Percentiles rank a stretch among this genome's conserved stretches.
Conservation (phyloP, 2,797 vertebrate genomes). For the Arrhamphus sclerolepis region DNA sequence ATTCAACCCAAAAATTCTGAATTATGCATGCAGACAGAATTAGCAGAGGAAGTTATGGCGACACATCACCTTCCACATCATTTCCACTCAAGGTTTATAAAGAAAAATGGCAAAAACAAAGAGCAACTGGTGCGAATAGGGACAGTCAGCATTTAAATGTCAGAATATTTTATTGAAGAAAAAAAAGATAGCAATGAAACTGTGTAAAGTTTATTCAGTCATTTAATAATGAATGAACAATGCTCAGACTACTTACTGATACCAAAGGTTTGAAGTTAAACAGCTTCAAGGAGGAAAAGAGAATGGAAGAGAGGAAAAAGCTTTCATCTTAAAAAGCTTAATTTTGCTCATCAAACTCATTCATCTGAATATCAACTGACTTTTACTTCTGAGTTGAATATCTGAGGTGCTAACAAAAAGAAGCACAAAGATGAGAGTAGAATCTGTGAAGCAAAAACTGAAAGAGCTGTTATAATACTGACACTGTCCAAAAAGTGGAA, state of each 20-base stretch:
- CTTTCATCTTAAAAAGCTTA: constrained; percentile 8
- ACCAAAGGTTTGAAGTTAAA: constrained; percentile 25
- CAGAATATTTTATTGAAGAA: constrained; percentile 23
- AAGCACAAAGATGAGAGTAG: too few species aligned
- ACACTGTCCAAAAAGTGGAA: too few species aligned
- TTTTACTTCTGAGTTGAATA: background rate
- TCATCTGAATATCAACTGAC: constrained; percentile 14
- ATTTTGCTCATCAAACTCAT: constrained; percentile 15
- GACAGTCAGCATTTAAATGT: background rate
- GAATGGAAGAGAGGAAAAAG: constrained; percentile 7
- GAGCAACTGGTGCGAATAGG: background rate
- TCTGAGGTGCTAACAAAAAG: too few species aligned
- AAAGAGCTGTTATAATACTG: too few species aligned
- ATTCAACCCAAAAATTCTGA: too few species aligned
- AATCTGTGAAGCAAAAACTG: too few species aligned
- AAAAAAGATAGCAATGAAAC: constrained; percentile 9
- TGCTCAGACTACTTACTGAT: constrained; percentile 23
- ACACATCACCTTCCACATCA: constrained; percentile 7
- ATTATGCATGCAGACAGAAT: background rate
- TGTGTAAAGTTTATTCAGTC: constrained; percentile 25
- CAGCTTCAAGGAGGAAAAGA: constrained; percentile 25
- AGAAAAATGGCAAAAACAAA: constrained; percentile 24
- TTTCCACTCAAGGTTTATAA: constrained; percentile 9
- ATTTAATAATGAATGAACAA: constrained; percentile 16
- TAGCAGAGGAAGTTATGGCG: background rate